Base-by-base conservation (phyloP, 2,797 vertebrate species). In the Orientallactaga sibirica region DNA sequence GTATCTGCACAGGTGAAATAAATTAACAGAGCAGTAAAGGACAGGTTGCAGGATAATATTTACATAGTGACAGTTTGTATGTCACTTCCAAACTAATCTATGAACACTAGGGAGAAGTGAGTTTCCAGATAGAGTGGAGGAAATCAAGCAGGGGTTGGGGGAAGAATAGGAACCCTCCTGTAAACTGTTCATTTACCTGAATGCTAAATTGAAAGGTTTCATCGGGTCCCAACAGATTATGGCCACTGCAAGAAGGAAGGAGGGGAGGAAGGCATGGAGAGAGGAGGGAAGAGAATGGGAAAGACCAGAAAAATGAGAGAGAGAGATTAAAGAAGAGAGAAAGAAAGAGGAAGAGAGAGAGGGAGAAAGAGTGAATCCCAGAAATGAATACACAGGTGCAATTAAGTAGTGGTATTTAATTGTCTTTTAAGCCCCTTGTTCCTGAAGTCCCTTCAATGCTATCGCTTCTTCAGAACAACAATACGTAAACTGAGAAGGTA, bases 191-290 rank as follows among this genome's bases (percentile, higher is more conserved):
- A 64, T 91, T 94, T 91, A 78, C 16, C 25, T 61, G 8, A 75
- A 71, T 74, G 55, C 29, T 89, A 89, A 75, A 92, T 19, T 88
- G 9, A 92, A 90, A 92, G 41, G 1, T 95, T 97, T 84, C 61
- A 77, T 66, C 24, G 33, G 52, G 24, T 96, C 77, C 27, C 16
- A 83, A 20, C 6, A 83, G 73, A 80, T 33, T 66, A 37, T 33
- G 27, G 16, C 27, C 48, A 70, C 15, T 84, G 20, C 29, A 25
- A 3, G 24, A 25, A 86, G 70, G 8, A 5, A 73, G 7, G 22
- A 0, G 22, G 10, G 3, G 3, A 85, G 52, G 7, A 19, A 43
- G 79, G 20, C 14, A n/a, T 7, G n/a, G 18, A 19, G 29, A 33
- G 16, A 70, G 12, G 14, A 19, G 12, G 19, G 14, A 33, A n/a